Percentiles rank a stretch among this genome's conserved stretches.
Conservation (phyloP, 2,113 vertebrate species). For the human (Homo sapiens) region DNA sequence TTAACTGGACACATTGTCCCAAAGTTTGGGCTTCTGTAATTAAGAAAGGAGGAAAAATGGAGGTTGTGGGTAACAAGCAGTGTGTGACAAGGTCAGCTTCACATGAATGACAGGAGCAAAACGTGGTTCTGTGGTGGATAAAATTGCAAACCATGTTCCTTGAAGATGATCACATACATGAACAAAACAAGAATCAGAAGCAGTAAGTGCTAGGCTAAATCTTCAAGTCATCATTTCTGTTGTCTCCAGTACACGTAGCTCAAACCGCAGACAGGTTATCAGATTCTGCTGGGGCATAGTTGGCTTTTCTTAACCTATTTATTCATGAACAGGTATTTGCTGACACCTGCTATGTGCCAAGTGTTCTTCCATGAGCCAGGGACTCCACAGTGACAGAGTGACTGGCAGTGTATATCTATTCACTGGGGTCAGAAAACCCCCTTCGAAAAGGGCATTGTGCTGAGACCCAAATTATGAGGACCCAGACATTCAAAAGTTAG, state of each 20-base stretch:
- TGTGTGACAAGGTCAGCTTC: not conserved
- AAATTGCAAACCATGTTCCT: not conserved
- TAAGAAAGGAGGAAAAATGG: not conserved
- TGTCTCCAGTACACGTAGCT: not conserved
- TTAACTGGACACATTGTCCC: not conserved
- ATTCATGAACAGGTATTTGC: not conserved
- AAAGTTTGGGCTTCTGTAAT: not conserved
- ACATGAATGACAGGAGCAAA: not conserved
- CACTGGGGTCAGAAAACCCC: not conserved
- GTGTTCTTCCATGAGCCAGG: not conserved
- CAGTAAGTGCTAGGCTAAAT: not conserved
- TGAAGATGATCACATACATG: not conserved
- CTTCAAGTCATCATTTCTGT: not conserved
- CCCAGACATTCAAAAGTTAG: not conserved
- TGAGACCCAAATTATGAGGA: not conserved
- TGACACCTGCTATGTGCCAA: not conserved
- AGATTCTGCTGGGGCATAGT: not conserved
- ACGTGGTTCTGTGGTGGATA: not conserved
- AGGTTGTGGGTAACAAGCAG: not conserved
- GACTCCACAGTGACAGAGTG: not conserved
- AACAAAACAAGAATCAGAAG: conserved; percentile 16
- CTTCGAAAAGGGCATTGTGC: not conserved
- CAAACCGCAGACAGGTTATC: not conserved
- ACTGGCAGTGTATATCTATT: not conserved
- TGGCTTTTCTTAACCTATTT: conserved; percentile 9